Evolutionary conservation across 2,888 invertebrate species (phyloP), one percentile per base, ranked within the genome.

Genomic region (Loripinus fragilis): DNA sequence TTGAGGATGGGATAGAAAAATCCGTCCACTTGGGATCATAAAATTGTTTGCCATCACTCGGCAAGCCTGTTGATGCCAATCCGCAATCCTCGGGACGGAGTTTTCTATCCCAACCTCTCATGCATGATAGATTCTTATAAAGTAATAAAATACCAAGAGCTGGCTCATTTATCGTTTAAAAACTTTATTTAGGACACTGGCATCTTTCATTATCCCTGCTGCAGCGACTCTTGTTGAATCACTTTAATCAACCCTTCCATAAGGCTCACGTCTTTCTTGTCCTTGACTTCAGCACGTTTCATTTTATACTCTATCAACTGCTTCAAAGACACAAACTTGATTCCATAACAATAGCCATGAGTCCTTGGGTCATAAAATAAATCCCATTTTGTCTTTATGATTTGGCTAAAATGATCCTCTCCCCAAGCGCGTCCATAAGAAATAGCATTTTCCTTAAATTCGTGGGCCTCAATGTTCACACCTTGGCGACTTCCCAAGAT

Each of bases 261-360:
- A 5, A 55, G 5, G 12, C 25, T 55, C 12, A 28, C 55, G 15
- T 55, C 55, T 2, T 28, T 23, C 8, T 55, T n/a, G 25, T 55
- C 55, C 28, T 55, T 55, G 23, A 28, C 25, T 28, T 55, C 25
- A 28, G 7, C 42, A 28, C 68, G 33, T 68, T 28, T 48, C 1
- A 28, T 25, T 48, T 68, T 68, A 17, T 68, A 68, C 25, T 30
- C 28, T 8, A 68, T n/a, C 25, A 68, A n/a, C 30, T 68, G 68
- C 17, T 68, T 28, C 15, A 68, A 25, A 15, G 68, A 68, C 15
- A 68, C 68, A 48, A 45, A 68, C 30, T 68, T 68, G 2, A 68
- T 45, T 30, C 68, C 68, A 48, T 68, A 68, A 68, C 68, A 68
- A 20, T 28, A 68, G 0, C 68, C 68, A 42, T 28, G 48, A 28